These are phyloP conservation scores for Matsumurasca onukii DNA, from an alignment of 1,140 invertebrate species.

Conservation along the genomic window DNA sequence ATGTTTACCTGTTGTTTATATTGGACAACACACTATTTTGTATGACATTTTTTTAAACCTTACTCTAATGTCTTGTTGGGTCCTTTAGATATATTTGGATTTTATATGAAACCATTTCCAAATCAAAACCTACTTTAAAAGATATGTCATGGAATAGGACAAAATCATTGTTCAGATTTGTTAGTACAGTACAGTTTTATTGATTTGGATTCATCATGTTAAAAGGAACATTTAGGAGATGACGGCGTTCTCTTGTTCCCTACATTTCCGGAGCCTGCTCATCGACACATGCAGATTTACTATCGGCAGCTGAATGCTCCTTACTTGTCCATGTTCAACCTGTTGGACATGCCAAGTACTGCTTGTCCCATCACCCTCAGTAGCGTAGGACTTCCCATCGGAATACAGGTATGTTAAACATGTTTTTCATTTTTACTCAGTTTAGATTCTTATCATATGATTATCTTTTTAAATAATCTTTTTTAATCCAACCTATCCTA, in stretches of 20 bases:
- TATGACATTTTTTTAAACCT: too few species aligned
- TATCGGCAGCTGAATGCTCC: conserved; percentile 71
- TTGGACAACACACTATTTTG: too few species aligned
- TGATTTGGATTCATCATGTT: neutral
- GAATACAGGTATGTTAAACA: conserved; percentile 63
- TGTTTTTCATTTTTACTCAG: neutral
- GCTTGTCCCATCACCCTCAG: conserved; percentile 75
- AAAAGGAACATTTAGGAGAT: conserved; percentile 65
- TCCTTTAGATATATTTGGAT: too few species aligned
- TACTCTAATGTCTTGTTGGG: too few species aligned
- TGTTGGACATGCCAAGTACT: conserved; percentile 80
- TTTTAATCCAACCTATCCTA: too few species aligned
- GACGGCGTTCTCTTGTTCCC: conserved; percentile 82
- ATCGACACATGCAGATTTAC: conserved; percentile 73
- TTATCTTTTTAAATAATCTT: too few species aligned
- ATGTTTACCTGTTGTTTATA: too few species aligned
- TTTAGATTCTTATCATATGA: too few species aligned
- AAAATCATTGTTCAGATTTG: too few species aligned
- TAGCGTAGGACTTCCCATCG: conserved; percentile 74
- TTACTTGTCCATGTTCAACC: conserved; percentile 83
- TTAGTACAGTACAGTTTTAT: neutral
- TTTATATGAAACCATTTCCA: too few species aligned
- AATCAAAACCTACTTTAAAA: too few species aligned
- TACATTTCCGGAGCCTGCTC: conserved; percentile 71
- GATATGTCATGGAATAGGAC: too few species aligned